Conservation (phyloP, 2,888 invertebrate genomes). For the Rhodophaea formosa region DNA sequence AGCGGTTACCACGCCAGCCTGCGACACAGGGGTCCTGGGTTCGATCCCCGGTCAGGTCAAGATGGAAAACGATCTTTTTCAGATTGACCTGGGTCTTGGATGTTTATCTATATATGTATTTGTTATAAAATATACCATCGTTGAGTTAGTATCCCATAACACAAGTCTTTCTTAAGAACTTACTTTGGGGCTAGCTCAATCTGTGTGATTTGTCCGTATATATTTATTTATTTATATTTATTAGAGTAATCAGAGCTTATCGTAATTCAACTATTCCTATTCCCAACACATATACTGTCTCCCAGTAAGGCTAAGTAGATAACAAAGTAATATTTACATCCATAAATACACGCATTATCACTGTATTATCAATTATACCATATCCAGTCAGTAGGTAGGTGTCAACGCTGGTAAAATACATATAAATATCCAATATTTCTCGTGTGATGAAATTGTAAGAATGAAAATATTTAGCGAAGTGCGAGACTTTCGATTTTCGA, state of each 20-base stretch:
- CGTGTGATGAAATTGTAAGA: not conserved
- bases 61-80: too few relatives aligned
- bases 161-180: too few relatives aligned
- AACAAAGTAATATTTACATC: not conserved
- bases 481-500: not conserved
- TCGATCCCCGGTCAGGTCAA: too few relatives aligned
- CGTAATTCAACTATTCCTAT: not conserved
- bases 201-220: too few relatives aligned
- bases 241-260: not conserved
- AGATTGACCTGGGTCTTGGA: too few relatives aligned
- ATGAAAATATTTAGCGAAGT: not conserved
- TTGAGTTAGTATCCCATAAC: too few relatives aligned
- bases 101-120: too few relatives aligned
- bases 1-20: too few relatives aligned
- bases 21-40: too few relatives aligned
- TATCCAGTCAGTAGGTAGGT: not conserved
- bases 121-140: too few relatives aligned
- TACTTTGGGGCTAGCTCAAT: too few relatives aligned
- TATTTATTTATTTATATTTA: too few relatives aligned
- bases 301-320: not conserved
- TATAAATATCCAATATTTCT: not conserved
- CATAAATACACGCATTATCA: not conserved
- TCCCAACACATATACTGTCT: not conserved
- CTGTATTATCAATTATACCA: not conserved
- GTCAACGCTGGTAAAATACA: not conserved